phyloP scores from a whole-genome alignment of 1,140 invertebrate species.

The Neodiprion virginianus region DNA sequence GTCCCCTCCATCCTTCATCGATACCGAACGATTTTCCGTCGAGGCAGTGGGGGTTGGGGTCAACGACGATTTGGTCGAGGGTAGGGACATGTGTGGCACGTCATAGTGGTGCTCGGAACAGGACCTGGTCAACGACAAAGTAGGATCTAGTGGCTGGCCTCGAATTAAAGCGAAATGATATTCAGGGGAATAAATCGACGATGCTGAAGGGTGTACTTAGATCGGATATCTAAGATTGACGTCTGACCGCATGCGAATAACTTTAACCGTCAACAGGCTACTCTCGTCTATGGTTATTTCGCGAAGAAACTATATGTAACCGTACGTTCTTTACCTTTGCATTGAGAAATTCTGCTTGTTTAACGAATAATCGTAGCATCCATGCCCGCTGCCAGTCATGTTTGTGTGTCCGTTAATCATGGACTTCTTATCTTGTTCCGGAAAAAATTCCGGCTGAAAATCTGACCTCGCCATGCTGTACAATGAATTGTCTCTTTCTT shows the following conservation, averaged over 20 bases:
- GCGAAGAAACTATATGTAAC: not conserved
- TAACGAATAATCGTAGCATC: not conserved
- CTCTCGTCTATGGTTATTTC: not conserved
- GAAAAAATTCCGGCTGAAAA: conserved; percentile 81
- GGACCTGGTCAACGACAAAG: conserved; percentile 42
- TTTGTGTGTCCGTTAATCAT: conserved; percentile 51
- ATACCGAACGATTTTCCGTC: conserved; percentile 16
- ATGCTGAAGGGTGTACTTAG: not conserved
- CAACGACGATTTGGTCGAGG: conserved; percentile 24
- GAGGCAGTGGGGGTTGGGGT: conserved; percentile 41
- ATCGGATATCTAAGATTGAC: not conserved
- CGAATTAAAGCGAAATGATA: not conserved
- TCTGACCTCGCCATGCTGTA: conserved; percentile 83
- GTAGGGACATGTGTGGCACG: conserved; percentile 67
- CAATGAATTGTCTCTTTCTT: conserved; percentile 75
- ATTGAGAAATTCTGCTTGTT: conserved; percentile 8
- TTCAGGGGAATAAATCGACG: not conserved
- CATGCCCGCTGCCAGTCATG: conserved; percentile 30
- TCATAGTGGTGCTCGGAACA: conserved; percentile 78
- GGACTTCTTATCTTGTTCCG: conserved; percentile 77
- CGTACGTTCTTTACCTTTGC: not conserved
- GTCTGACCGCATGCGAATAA: not conserved
- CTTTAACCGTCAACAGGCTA: not conserved
- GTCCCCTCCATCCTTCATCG: conserved; percentile 22
- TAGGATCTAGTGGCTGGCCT: not conserved